Evolutionary conservation across 1,140 invertebrate genomes (phyloP).

Genomic region (Micrasema minimum): DNA sequence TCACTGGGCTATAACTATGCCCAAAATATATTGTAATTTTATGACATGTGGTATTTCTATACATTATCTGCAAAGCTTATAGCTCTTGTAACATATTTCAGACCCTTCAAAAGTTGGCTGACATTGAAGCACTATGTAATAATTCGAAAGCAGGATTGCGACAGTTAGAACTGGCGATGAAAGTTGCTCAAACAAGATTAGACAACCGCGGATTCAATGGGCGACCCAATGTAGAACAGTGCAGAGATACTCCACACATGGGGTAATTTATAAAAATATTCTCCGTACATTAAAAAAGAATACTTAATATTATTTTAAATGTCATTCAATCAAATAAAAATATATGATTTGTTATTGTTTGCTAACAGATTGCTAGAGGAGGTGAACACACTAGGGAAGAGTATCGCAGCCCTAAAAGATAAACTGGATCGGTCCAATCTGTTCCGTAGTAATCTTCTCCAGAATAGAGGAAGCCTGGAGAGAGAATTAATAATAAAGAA

Average conservation of each 20-base stretch:
- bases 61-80: too few species aligned
- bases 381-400: constrained; percentile 75
- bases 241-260: constrained; percentile 75
- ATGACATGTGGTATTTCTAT: too few species aligned
- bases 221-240: constrained; percentile 76
- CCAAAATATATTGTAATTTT: too few species aligned
- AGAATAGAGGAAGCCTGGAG: constrained; percentile 72
- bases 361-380: constrained; percentile 74
- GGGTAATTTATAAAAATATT: constrained; percentile 64
- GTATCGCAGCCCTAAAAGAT: constrained; percentile 69
- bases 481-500: constrained; percentile 78
- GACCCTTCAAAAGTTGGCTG: constrained; percentile 74
- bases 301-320: too few species aligned
- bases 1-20: too few species aligned
- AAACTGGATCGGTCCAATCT: constrained; percentile 72
- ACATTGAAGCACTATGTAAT: constrained; percentile 67
- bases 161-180: constrained; percentile 77
- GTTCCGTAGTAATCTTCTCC: constrained; percentile 69
- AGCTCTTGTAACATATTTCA: constrained; percentile 52
- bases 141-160: constrained; percentile 62
- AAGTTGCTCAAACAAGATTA: constrained; percentile 81
- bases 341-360: too few species aligned
- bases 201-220: constrained; percentile 71
- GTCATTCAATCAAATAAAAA: too few species aligned
- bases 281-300: too few species aligned